These are phyloP conservation scores for Mellivora capensis DNA, from an alignment of 2,113 vertebrate species.

Conservation along the genomic window DNA sequence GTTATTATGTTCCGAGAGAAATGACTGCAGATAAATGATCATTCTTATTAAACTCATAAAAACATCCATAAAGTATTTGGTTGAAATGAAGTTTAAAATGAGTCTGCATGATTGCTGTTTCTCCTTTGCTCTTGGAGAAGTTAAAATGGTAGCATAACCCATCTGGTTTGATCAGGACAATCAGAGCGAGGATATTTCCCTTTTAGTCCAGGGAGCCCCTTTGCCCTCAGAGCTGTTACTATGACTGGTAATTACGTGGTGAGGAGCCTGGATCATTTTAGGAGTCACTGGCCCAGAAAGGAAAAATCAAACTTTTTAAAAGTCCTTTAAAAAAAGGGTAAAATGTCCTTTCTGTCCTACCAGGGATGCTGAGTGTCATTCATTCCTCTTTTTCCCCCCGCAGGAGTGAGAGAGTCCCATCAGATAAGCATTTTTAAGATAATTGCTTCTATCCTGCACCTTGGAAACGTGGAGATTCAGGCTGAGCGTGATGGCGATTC, in stretches of 20 bases:
- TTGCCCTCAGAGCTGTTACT: background rate
- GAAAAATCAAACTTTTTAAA: background rate
- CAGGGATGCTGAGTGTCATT: slow-evolving; percentile 19
- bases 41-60: slow-evolving; percentile 43
- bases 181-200: background rate
- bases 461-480: slow-evolving; percentile 90
- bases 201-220: background rate
- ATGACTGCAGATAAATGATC: slow-evolving; percentile 31
- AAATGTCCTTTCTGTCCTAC: background rate
- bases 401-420: slow-evolving; percentile 91
- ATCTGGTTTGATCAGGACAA: background rate
- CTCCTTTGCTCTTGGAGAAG: background rate
- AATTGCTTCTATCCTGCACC: slow-evolving; percentile 93
- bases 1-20: background rate
- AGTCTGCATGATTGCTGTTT: background rate
- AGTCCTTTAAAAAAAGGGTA: background rate
- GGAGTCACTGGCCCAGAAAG: background rate
- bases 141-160: background rate
- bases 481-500: slow-evolving; percentile 87
- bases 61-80: background rate
- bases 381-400: background rate
- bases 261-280: background rate
- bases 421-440: slow-evolving; percentile 92
- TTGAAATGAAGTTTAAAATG: slow-evolving; percentile 36
- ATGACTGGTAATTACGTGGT: background rate